phyloP scores from a whole-genome alignment of 2,888 invertebrate genomes.

The Polydrusus tereticollis region DNA sequence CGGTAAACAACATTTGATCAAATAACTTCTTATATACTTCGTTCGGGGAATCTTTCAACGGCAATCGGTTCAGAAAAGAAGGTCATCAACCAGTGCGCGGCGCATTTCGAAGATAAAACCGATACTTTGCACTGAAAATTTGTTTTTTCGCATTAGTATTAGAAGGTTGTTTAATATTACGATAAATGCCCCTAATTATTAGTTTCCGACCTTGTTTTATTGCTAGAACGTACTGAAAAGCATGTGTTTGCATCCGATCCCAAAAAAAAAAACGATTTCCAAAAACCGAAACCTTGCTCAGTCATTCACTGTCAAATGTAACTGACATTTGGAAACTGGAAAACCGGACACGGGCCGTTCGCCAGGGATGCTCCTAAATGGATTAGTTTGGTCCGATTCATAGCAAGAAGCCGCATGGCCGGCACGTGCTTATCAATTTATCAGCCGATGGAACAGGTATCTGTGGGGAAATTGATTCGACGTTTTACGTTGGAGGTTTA shows the following conservation, averaged over 20 bases:
- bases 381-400: slow-evolving; percentile 14
- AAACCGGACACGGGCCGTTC: slow-evolving; percentile 9
- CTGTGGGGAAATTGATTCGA: slow-evolving; percentile 11
- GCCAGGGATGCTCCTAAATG: background rate
- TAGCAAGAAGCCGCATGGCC: background rate
- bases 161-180: too few relatives aligned
- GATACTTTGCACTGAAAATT: too few relatives aligned
- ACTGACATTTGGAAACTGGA: slow-evolving; percentile 15
- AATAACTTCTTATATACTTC: background rate
- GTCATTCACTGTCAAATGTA: slow-evolving; percentile 11
- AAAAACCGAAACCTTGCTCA: background rate
- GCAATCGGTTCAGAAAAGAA: too few relatives aligned
- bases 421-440: slow-evolving; percentile 16
- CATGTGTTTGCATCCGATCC: background rate
- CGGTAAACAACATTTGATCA: background rate
- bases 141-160: too few relatives aligned
- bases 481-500: background rate
- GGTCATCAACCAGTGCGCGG: too few relatives aligned
- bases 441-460: slow-evolving; percentile 16
- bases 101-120: too few relatives aligned
- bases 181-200: too few relatives aligned
- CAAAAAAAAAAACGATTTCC: background rate
- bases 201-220: too few relatives aligned
- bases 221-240: too few relatives aligned
- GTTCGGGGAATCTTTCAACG: too few relatives aligned